Percentiles rank a stretch among this genome's conserved stretches.
Conservation (phyloP, 2,888 invertebrate genomes). For the Psococerastis gibbosa region DNA sequence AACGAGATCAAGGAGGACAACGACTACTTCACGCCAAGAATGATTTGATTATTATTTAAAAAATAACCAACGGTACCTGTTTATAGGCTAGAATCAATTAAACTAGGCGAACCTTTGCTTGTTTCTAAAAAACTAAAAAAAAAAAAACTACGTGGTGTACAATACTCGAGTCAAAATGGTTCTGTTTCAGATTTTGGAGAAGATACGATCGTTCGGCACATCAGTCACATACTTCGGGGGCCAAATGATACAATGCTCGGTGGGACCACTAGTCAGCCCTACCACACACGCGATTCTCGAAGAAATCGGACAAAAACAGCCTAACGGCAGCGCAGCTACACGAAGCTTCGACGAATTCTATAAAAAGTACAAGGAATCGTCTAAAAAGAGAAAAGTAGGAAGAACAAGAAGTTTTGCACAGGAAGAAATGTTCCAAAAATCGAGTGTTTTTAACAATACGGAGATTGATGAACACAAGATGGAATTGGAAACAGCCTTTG, state of each 20-base stretch:
- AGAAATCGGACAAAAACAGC: conserved; percentile 40
- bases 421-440: conserved; percentile 5
- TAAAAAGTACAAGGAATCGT: background rate
- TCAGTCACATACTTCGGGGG: conserved; percentile 80
- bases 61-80: too few relatives aligned
- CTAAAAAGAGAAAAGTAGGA: conserved; percentile 3
- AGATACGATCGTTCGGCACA: conserved; percentile 76
- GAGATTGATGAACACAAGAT: conserved; percentile 2
- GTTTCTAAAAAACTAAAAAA: too few relatives aligned
- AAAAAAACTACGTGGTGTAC: too few relatives aligned
- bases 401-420: conserved; percentile 6
- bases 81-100: too few relatives aligned
- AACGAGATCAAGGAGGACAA: too few relatives aligned
- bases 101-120: too few relatives aligned
- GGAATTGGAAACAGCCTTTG: conserved; percentile 5
- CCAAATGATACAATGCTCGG: conserved; percentile 46
- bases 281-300: conserved; percentile 57
- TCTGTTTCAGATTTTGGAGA: conserved; percentile 52
- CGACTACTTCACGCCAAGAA: too few relatives aligned
- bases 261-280: conserved; percentile 39
- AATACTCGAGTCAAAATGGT: too few relatives aligned
- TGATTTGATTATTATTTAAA: too few relatives aligned
- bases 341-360: conserved; percentile 8
- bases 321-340: conserved; percentile 27
- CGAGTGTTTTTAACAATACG: conserved; percentile 4